Percentiles rank a stretch among this genome's conserved stretches.
These are phyloP conservation scores for Silvanus unidentatus DNA, from an alignment of 2,888 invertebrate species.

Conservation along the genomic window DNA sequence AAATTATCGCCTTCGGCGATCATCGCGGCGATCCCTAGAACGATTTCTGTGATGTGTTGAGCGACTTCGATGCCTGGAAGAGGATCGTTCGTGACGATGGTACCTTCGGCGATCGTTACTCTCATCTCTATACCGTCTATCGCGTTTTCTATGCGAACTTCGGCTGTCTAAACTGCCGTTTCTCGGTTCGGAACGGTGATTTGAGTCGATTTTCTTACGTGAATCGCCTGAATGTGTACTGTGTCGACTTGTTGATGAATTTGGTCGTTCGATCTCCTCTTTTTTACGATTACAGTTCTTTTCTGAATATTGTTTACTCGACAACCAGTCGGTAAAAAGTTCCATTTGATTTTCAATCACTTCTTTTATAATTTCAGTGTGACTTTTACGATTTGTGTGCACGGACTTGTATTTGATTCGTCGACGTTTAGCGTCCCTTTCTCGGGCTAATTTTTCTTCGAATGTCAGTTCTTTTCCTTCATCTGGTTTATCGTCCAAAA, in stretches of 20 bases:
- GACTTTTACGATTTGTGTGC: conserved; percentile 51
- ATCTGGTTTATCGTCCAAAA: conserved; percentile 20
- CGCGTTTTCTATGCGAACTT: neutral
- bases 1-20: neutral
- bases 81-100: too few species aligned
- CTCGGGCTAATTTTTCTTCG: conserved; percentile 49
- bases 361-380: conserved; percentile 54
- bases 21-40: neutral
- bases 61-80: neutral
- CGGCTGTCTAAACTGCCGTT: neutral
- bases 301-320: neutral
- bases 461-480: conserved; percentile 40
- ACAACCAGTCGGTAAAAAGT: conserved; percentile 34
- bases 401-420: conserved; percentile 53
- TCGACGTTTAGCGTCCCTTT: conserved; percentile 56
- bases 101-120: neutral
- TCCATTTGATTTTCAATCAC: conserved; percentile 54
- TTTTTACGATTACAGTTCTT: conserved; percentile 1
- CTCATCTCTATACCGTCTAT: neutral
- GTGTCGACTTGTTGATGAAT: conserved; percentile 18
- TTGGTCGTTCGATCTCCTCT: conserved; percentile 15
- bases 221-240: conserved; percentile 17
- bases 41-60: neutral
- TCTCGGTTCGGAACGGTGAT: too few species aligned
- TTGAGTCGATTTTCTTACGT: neutral